Base-by-base conservation (phyloP, 2,113 vertebrate species). In the Onychostruthus taczanowskii region DNA sequence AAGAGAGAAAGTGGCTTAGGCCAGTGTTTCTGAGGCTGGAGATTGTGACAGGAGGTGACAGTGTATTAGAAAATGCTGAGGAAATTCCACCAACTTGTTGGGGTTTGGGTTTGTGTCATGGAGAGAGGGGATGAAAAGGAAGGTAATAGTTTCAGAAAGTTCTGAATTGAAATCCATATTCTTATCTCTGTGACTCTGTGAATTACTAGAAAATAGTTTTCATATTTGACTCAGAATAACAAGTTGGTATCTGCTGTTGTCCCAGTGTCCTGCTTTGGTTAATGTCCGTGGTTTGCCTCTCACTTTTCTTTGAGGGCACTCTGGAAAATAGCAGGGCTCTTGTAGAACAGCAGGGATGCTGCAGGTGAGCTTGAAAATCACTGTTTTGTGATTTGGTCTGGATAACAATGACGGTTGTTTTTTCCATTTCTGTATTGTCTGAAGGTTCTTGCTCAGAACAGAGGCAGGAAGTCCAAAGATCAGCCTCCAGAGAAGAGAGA, bases 401-500 rank as follows among this genome's bases (percentile, higher is more conserved):
- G 20, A 30, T 84, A 73, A 77, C 28, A 84, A 31, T 52, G 16
- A 16, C 24, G 62, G 10, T 31, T 67, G 6, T 21, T 69, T 47
- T 77, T 79, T 47, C 11, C 7, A 8, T 81, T 86, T 91, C 87
- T 88, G 31, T 49, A 2, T 91, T 89, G 5, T 84, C 35, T 93
- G 59, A 90, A 98, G 98, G 86, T 98, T 90, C 84, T 98, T 66
- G 70, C 23, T 1, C 97, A 98, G 85, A 98, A 97, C 92, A 96
- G 82, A 72, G 98, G 98, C 21, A 97, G 98, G 49, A 98, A 98
- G 84, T 95, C 98, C 59, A 98, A 95, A 95, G 98, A 98, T 62
- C 96, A 80, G 27, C 96, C 96, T n/a, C 70, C 94, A 73, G 55
- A 82, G 87, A 97, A 84, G 78, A 96, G 30, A 24, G 81, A 43